Evolutionary conservation across 1,140 invertebrate genomes (phyloP).

Genomic region (Littorina saxatilis): DNA sequence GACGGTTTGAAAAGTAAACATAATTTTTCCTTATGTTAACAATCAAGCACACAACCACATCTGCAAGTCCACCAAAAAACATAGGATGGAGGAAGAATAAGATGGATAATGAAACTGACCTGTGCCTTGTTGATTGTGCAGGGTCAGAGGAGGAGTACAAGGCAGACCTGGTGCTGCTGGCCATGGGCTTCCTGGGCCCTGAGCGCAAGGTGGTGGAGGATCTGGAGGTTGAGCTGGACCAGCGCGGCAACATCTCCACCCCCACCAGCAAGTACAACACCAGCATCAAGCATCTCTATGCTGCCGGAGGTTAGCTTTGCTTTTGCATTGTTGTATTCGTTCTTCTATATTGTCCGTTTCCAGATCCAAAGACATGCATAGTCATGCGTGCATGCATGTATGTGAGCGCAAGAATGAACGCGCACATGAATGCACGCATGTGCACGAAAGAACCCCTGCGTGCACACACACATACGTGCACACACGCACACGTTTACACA

Average conservation of each 20-base stretch:
- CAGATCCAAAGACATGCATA: too few species aligned
- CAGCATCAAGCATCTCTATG: conserved; percentile 91
- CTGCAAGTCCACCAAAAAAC: too few species aligned
- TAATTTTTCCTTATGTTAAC: neutral
- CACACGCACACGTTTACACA: too few species aligned
- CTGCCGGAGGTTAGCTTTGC: conserved; percentile 94
- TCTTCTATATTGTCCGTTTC: too few species aligned
- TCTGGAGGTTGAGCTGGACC: conserved; percentile 88
- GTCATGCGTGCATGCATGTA: neutral
- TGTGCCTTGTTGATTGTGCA: conserved; percentile 42
- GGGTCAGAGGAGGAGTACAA: conserved; percentile 82
- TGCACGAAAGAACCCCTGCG: too few species aligned
- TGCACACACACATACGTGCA: too few species aligned
- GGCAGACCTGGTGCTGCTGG: conserved; percentile 94
- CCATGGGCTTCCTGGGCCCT: conserved; percentile 99
- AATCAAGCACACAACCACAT: neutral
- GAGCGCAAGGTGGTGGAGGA: conserved; percentile 93
- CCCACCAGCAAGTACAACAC: conserved; percentile 87
- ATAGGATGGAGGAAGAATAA: too few species aligned
- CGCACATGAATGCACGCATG: too few species aligned
- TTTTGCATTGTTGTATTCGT: too few species aligned
- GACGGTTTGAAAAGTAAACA: neutral
- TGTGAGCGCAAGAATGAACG: neutral
- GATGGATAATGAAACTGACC: too few species aligned
- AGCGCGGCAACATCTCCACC: conserved; percentile 94